Evolutionary conservation across 2,113 vertebrate species (phyloP).

Genomic region (Anthoscopus minutus): DNA sequence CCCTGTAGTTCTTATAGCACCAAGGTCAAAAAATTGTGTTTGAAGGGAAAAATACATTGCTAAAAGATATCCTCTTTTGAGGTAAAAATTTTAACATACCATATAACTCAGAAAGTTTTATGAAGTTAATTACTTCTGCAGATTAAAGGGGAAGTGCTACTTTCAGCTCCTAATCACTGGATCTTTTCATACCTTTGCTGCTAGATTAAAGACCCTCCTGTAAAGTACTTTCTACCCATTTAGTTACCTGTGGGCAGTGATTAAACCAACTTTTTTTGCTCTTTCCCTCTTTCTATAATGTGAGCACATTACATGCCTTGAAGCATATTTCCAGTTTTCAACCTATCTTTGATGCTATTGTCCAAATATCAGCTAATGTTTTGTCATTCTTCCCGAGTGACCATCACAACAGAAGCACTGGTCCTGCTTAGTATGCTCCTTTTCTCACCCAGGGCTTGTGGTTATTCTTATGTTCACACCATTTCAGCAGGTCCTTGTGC

Average conservation of each 20-base stretch:
- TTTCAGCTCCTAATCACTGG: not conserved
- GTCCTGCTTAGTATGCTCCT: not conserved
- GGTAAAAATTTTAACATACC: not conserved
- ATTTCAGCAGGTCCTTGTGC: not conserved
- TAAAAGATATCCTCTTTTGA: not conserved
- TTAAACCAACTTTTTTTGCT: not conserved
- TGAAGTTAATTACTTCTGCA: constrained; percentile 9
- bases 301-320: not conserved
- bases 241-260: not conserved
- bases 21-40: not conserved
- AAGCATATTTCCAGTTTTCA: not conserved
- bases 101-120: not conserved
- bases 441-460: not conserved
- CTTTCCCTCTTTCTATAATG: not conserved
- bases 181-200: not conserved
- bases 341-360: not conserved
- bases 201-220: not conserved
- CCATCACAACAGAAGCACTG: not conserved
- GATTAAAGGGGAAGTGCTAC: not conserved
- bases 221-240: not conserved
- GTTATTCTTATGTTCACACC: not conserved
- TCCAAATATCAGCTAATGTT: not conserved
- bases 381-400: not conserved
- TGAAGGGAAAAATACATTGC: not conserved
- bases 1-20: not conserved